Base-by-base conservation (phyloP, 2,797 vertebrate species). In the Pipistrellus pipistrellus region DNA sequence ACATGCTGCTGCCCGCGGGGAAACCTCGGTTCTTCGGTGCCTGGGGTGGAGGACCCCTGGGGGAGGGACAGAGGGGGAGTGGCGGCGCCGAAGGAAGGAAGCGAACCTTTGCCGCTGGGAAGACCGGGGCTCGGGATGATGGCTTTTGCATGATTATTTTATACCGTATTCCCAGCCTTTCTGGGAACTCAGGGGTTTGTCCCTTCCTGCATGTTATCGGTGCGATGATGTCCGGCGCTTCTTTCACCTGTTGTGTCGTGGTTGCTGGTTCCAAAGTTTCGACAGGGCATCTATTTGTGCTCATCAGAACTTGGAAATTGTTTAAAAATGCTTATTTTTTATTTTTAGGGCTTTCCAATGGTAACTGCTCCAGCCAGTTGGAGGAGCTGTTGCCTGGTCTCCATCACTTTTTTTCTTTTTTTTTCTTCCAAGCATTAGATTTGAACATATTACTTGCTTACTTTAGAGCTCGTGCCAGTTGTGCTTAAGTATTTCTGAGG, bases 171-270 rank as follows among this genome's bases (percentile, higher is more conserved):
- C 38, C 41, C 62, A 35, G 76, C 72, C 25, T 96, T 90, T 84
- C 6, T 30, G 77, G 78, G 46, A 7, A 27, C 57, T 73, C 21
- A 8, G 2, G 75, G 55, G n/a, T 84, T 94, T 89, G 84, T 32
- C 30, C 5, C 17, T 53, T 53, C 53, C 95, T 84, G 77, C n/a
- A 6, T 94, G 80, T 44, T 81, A 2, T n/a, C 23, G 8, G 83
- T 86, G 84, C 69, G 11, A 0, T 69, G 90, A 32, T 88, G 86
- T 84, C 76, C 81, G 20, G 38, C 21, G 41, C 57, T 27, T 38
- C 17, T 55, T 59, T 94, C 94, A 97, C 95, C 96, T 97, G 93
- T 97, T 97, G 92, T 91, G 73, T 81, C 35, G 18, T 90, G 41
- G 76, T 66, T 68, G 59, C 87, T 85, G 64, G 83, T 75, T 53